Percentiles rank a stretch among this genome's conserved stretches.
Conservation (phyloP, 2,113 vertebrate species). For the Chelonoidis abingdonii region DNA sequence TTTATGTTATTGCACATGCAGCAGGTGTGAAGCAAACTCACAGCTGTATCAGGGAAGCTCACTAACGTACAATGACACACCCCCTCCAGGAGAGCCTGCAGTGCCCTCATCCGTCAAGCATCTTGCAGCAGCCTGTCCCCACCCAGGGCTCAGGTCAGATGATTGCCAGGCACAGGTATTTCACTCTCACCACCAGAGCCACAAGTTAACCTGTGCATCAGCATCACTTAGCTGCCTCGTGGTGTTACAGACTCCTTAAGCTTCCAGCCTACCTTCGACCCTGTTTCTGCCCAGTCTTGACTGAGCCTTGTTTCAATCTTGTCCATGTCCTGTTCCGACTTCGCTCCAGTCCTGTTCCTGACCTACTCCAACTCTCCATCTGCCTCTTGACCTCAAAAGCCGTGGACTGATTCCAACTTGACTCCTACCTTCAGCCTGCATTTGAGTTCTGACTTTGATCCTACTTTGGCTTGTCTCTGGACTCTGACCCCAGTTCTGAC, state of each 20-base stretch:
- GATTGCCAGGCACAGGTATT: background rate
- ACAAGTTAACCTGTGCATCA: background rate
- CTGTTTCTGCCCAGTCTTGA: background rate
- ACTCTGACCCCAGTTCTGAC: background rate
- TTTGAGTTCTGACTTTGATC: background rate
- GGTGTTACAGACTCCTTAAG: background rate
- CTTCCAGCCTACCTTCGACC: background rate
- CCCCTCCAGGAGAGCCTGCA: background rate
- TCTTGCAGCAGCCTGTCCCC: background rate
- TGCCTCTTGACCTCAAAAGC: background rate
- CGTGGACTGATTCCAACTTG: background rate
- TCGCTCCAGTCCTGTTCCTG: background rate
- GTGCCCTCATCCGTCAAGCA: background rate
- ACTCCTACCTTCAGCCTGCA: background rate
- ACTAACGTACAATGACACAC: background rate
- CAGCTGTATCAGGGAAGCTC: background rate
- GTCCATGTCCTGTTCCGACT: background rate
- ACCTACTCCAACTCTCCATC: background rate
- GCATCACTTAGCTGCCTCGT: background rate
- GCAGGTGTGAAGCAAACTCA: background rate
- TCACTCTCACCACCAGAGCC: background rate
- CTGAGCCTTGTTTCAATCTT: background rate
- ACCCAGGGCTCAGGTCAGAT: background rate
- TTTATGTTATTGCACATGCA: background rate
- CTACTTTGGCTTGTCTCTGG: background rate